Conservation (phyloP, 1,140 invertebrate species). For the Drosophila yakuba region DNA sequence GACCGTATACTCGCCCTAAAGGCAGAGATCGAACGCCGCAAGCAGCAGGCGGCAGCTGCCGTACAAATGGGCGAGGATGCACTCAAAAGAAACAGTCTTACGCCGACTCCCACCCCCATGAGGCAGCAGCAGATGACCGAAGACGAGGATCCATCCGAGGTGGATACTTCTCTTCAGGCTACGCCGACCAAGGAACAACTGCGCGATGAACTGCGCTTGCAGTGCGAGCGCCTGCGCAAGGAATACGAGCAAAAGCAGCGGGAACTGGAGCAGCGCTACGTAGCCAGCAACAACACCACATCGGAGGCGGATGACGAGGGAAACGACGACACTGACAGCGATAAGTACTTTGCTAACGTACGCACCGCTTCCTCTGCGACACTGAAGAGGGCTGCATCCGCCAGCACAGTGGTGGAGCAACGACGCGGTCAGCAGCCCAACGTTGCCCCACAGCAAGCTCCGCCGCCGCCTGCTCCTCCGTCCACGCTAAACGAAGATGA, state of each 20-base stretch:
- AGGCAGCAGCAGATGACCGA: conserved; percentile 46
- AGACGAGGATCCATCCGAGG: conserved; percentile 40
- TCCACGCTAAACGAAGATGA: conserved; percentile 66
- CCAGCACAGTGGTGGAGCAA: conserved; percentile 65
- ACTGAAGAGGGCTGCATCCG: conserved; percentile 55
- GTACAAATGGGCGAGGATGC: conserved; percentile 77
- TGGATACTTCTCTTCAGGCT: conserved; percentile 32
- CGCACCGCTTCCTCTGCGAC: conserved; percentile 63
- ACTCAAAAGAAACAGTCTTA: conserved; percentile 68
- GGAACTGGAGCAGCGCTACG: conserved; percentile 69
- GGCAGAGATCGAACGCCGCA: conserved; percentile 75
- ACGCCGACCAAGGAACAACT: conserved; percentile 39
- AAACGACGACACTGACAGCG: conserved; percentile 76
- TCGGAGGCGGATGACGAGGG: conserved; percentile 79
- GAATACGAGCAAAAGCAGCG: conserved; percentile 79
- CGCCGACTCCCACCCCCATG: conserved; percentile 66
- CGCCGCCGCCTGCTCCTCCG: conserved; percentile 19
- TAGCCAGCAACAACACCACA: conserved; percentile 61
- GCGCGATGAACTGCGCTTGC: conserved; percentile 53
- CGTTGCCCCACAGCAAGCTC: conserved; percentile 4
- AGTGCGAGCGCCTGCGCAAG: conserved; percentile 59
- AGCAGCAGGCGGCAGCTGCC: conserved; percentile 72
- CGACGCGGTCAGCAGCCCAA: conserved; percentile 31
- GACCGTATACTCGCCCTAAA: conserved; percentile 78
- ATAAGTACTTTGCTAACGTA: conserved; percentile 58